These are phyloP conservation scores for Caenorhabditis angaria DNA, from an alignment of 2,888 invertebrate genomes.

Conservation along the genomic window DNA sequence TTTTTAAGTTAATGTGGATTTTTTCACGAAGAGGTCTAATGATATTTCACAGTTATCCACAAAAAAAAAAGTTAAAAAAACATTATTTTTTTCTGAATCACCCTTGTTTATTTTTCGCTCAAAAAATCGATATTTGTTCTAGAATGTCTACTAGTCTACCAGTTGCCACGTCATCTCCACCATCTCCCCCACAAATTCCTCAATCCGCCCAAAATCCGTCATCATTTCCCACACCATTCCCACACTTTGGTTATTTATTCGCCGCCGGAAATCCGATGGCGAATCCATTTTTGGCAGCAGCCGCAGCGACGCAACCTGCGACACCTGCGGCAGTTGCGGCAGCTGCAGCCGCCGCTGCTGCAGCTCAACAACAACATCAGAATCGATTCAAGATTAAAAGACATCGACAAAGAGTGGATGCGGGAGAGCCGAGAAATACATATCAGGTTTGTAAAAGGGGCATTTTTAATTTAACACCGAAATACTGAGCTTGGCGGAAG, in stretches of 20 bases:
- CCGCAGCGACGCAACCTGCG: background rate
- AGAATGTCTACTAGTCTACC: background rate
- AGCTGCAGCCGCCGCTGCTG: too few relatives aligned
- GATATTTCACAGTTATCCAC: background rate
- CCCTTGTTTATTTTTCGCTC: conserved; percentile 1
- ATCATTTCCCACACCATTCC: conserved; percentile 15
- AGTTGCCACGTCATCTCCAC: background rate
- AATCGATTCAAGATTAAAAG: conserved; percentile 79
- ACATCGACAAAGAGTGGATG: conserved; percentile 94
- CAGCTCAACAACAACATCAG: conserved; percentile 28
- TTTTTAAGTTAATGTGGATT: conserved; percentile 11
- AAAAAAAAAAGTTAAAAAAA: background rate
- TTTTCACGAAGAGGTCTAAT: conserved; percentile 11
- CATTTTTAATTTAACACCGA: background rate
- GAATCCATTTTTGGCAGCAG: background rate
- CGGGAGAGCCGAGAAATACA: conserved; percentile 89
- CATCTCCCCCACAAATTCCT: background rate
- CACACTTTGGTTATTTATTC: conserved; percentile 9
- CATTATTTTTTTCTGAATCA: too few relatives aligned
- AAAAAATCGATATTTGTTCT: background rate
- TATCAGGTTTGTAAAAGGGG: conserved; percentile 76
- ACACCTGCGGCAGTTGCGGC: too few relatives aligned
- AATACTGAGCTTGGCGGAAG: too few relatives aligned
- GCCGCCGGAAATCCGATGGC: background rate
- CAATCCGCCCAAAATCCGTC: background rate